These are phyloP conservation scores for Erpobdella octoculata DNA, from an alignment of 2,888 invertebrate species.

Conservation along the genomic window DNA sequence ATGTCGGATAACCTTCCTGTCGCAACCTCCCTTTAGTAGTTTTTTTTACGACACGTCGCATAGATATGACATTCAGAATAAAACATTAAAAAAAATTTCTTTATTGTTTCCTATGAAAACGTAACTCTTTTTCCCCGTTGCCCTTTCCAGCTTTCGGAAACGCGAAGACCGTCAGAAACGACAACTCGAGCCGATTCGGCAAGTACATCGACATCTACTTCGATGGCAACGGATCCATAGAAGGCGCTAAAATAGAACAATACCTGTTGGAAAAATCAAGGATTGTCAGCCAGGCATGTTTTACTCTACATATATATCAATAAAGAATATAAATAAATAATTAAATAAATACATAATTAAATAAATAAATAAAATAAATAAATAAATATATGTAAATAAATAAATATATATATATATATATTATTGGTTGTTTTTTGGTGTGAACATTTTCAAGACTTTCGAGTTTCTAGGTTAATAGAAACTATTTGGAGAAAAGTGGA, in stretches of 20 bases:
- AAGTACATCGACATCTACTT: slow-evolving; percentile 99
- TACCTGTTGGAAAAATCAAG: slow-evolving; percentile 94
- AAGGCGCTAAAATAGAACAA: slow-evolving; percentile 97
- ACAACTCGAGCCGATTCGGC: slow-evolving; percentile 96
- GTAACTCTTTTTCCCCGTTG: too few species aligned
- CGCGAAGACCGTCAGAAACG: slow-evolving; percentile 95
- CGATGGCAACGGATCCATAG: slow-evolving; percentile 85
- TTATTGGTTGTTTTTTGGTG: too few species aligned
- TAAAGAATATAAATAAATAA: background rate
- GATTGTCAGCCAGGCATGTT: slow-evolving; percentile 71
- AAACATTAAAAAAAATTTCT: too few species aligned
- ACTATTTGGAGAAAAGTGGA: too few species aligned
- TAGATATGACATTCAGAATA: background rate
- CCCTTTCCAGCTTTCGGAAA: slow-evolving; percentile 82
- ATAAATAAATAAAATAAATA: background rate
- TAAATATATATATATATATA: too few species aligned
- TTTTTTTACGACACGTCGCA: background rate
- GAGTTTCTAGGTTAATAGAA: too few species aligned
- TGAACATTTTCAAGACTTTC: too few species aligned
- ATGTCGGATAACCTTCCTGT: too few species aligned
- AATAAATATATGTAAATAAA: too few species aligned
- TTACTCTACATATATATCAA: too few species aligned
- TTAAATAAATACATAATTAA: background rate
- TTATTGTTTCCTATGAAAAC: too few species aligned
- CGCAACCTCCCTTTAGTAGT: too few species aligned